Percentiles rank a stretch among this genome's conserved stretches.
phyloP scores from a whole-genome alignment of 2,888 invertebrate species.

The Polydrusus cervinus region DNA sequence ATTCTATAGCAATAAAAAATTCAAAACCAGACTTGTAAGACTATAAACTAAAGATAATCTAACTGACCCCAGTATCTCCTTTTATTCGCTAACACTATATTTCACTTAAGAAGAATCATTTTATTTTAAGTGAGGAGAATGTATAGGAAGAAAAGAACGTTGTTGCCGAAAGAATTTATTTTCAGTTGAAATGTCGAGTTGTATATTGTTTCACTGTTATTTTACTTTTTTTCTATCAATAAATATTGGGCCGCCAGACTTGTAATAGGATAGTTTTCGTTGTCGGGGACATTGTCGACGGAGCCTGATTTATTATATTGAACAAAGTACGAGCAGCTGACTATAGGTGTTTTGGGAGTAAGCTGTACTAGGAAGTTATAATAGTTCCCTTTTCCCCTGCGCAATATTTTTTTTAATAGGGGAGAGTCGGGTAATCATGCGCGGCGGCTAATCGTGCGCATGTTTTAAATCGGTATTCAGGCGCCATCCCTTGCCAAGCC shows the following conservation, averaged over 20 bases:
- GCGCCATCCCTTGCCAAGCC: no score
- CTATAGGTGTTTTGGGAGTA: background rate
- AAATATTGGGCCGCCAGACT: constrained; percentile 1
- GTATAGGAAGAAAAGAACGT: constrained; percentile 10
- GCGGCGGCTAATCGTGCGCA: no score
- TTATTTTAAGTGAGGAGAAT: constrained; percentile 29
- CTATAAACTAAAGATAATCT: constrained; percentile 33
- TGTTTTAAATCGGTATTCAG: no score
- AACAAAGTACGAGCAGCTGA: background rate
- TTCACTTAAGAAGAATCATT: constrained; percentile 37
- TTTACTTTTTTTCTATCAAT: constrained; percentile 8
- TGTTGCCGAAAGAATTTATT: constrained; percentile 27
- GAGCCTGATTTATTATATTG: constrained; percentile 1
- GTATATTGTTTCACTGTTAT: constrained; percentile 6
- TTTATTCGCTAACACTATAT: constrained; percentile 41
- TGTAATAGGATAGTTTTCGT: constrained; percentile 18
- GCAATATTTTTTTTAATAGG: no score
- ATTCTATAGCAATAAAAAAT: background rate
- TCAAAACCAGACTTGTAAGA: constrained; percentile 33
- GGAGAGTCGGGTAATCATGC: no score
- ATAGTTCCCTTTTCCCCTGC: background rate
- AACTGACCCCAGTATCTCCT: constrained; percentile 15
- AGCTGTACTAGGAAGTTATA: background rate
- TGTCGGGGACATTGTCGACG: background rate
- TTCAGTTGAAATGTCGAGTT: constrained; percentile 19